Conservation (phyloP, 2,888 invertebrate genomes). For the Meganola albula region DNA sequence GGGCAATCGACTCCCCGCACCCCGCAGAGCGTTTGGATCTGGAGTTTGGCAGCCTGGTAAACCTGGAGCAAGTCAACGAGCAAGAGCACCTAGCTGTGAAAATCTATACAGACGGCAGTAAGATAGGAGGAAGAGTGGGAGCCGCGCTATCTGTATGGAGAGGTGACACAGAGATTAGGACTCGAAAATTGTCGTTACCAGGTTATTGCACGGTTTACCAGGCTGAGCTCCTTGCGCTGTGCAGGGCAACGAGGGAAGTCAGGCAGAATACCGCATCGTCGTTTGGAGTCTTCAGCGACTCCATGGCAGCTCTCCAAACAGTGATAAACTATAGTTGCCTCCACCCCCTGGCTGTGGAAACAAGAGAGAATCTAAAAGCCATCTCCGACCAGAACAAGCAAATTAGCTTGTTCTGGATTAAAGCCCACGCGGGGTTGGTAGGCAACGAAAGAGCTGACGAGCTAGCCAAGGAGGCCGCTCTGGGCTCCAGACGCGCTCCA, state of each 20-base stretch:
- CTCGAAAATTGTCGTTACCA: constrained; percentile 5
- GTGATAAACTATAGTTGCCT: neutral
- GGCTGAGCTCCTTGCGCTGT: constrained; percentile 16
- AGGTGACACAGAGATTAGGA: constrained; percentile 8
- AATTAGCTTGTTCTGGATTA: constrained; percentile 12
- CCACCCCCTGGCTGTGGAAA: constrained; percentile 13
- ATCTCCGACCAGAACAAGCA: no score
- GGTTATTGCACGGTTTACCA: constrained; percentile 18
- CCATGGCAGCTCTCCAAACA: constrained; percentile 9
- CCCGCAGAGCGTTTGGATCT: constrained; percentile 7
- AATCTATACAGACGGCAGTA: constrained; percentile 19
- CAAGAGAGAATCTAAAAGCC: no score
- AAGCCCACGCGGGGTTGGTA: constrained; percentile 15
- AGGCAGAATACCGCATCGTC: neutral
- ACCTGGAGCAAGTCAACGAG: neutral
- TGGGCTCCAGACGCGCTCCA: neutral
- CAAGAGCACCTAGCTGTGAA: neutral
- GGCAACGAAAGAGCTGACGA: constrained; percentile 19
- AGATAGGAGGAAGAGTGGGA: constrained; percentile 16
- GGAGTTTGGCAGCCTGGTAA: constrained; percentile 4
- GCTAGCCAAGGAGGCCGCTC: constrained; percentile 11
- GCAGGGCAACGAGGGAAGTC: constrained; percentile 3
- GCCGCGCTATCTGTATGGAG: constrained; percentile 19
- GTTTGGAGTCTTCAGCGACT: constrained; percentile 11
- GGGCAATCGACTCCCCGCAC: constrained; percentile 5